Evolutionary conservation across 2,888 invertebrate species (phyloP), one percentile per base, ranked within the genome.

Genomic region (Erannis defoliaria): DNA sequence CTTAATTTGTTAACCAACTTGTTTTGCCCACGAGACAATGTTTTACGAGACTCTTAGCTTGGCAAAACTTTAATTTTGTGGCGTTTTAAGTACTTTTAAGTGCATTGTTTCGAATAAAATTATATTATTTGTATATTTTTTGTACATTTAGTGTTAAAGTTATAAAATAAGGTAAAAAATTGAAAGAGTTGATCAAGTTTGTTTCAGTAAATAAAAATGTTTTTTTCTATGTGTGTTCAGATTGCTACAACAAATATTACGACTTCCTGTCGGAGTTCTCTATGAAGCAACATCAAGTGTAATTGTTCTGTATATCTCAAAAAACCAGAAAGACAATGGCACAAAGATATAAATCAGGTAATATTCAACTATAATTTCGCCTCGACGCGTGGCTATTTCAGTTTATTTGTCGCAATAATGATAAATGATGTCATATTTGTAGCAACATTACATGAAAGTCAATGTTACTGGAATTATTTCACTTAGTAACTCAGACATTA

Each of bases 1-100:
- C 90, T 90, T 88, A 88, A 88, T 90, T 86, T 85, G 81, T 78
- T 73, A 73, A 75, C 68, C 72, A 80, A 81, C 78, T 76, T 72
- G 82, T 72, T 76, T 74, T 75, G 80, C 73, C 76, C 75, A 72
- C 79, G 81, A 65, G 64, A 71, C 70, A 62, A 72, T 66, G 70
- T 19, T 73, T 31, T 31, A 72, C 73, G 75, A 46, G 29, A 37
- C 42, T 72, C 67, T 73, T 70, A 60, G 68, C 71, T 75, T 74
- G 63, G 68, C 71, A 62, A 67, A 73, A 64, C 46, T 21, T 68
- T 68, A 73, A 53, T 56, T 55, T 53, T 55, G 46, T 40, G 16
- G 51, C 45, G 21, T 46, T 72, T 67, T 64, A 70, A 61, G 18
- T 54, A 9, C 10, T 42, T n/a, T 29, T 42, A 31, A 55, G 26